Base-by-base conservation (phyloP, 1,140 invertebrate genomes). In the Macrotrachela quadricornifera region DNA sequence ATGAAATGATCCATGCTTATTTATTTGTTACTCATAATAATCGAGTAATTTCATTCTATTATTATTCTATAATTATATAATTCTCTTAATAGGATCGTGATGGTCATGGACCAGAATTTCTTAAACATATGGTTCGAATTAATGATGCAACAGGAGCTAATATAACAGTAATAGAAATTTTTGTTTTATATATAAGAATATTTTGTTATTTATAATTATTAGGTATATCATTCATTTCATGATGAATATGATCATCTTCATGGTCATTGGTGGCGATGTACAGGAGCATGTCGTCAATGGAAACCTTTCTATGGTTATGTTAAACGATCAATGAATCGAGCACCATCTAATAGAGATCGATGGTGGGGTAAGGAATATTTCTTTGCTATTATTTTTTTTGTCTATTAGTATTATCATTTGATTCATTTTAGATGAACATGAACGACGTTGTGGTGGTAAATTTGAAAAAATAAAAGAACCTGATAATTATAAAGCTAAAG, bases 1-100 rank as follows among this genome's bases (percentile, higher is more conserved):
- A 99, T 71, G 92, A 99, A 72, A 97, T 97, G 92, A 99, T 99
- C 56, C 92, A 99, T 70, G 92, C 87, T 0, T 95, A 80, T 66
- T 75, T 95, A 47, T 96, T 95, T 73, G 74, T 96, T 0, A 83
- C 83, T 6, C 72, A 78, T 52, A 78, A 80, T 56, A 78, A 80
- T 60, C 74, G 76, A 21, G 21, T 30, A 30, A 30, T 8, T 30
- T 2, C 2, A 30, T 30, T 30, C 2, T 4, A 8, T 30, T 30
- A 4, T 30, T 8, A 30, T 30, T 8, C 8, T 4, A 30, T 30
- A 30, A 30, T 30, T 30, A 30, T 8, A 30, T 4, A 4, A 30
- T 30, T 30, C 8, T 30, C 8, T 30, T 30, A 4, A 30, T 30
- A 30, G 21, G 85, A 92, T 60, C 75, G 83, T 63, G 81, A 87